A percentile compares a stretch with the other conserved stretches of the same genome.
phyloP scores from a whole-genome alignment of 2,888 invertebrate genomes.

The Eudemis profundana region DNA sequence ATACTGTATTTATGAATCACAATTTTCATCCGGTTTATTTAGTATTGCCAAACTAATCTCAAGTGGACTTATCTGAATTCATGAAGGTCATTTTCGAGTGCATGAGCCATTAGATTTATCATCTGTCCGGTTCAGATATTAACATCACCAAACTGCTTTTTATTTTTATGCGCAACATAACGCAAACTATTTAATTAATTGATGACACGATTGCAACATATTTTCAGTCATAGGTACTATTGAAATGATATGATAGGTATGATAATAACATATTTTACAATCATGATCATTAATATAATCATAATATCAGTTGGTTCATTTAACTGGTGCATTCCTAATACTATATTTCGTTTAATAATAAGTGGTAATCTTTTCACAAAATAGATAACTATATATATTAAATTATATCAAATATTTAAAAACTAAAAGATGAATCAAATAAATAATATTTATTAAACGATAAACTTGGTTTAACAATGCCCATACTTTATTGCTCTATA shows the following conservation, averaged over 20 bases:
- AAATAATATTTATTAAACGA: slow-evolving; percentile 5
- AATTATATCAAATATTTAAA: not conserved
- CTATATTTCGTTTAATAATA: no score
- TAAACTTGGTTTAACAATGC: slow-evolving; percentile 11
- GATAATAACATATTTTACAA: no score
- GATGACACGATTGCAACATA: not conserved
- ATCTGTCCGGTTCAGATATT: no score
- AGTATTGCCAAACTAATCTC: slow-evolving; percentile 6
- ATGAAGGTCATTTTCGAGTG: not conserved
- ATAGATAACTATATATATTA: not conserved
- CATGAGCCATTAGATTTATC: no score
- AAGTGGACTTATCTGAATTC: slow-evolving; percentile 19
- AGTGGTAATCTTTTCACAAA: not conserved
- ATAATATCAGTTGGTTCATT: no score
- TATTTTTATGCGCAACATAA: not conserved
- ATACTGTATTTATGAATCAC: no score
- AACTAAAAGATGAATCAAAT: slow-evolving; percentile 1
- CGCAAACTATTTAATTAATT: not conserved
- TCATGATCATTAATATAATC: no score
- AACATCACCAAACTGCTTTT: no score
- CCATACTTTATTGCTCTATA: not conserved
- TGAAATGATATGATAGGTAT: not conserved
- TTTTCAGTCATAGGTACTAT: not conserved
- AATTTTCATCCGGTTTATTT: no score
- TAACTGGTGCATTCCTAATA: no score